Conservation (phyloP, 2,888 invertebrate genomes). For the Atrina japonica region DNA sequence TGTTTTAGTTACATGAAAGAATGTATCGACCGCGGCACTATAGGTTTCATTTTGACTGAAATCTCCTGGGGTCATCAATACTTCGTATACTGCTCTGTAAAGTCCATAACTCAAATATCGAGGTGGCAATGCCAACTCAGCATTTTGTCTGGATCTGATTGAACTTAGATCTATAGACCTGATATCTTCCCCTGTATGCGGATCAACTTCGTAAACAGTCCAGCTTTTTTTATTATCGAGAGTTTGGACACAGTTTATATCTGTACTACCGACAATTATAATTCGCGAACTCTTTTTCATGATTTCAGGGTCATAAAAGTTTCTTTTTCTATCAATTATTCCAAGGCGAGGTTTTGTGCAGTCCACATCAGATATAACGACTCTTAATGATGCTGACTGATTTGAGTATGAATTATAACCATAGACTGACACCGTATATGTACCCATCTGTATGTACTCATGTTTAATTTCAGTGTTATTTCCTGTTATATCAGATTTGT, state of each 20-base stretch:
- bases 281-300: conserved; percentile 14
- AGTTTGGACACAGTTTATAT: conserved; percentile 64
- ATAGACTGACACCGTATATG: conserved; percentile 26
- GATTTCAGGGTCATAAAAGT: conserved; percentile 21
- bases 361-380: conserved; percentile 59
- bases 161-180: conserved; percentile 40
- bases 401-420: conserved; percentile 38
- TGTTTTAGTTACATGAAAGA: conserved; percentile 34
- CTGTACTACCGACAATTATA: conserved; percentile 56
- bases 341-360: conserved; percentile 65
- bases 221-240: conserved; percentile 71
- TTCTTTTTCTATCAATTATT: conserved; percentile 51
- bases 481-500: conserved; percentile 1
- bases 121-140: conserved; percentile 47
- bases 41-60: conserved; percentile 42
- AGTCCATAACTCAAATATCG: conserved; percentile 74
- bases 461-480: conserved; percentile 22
- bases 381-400: conserved; percentile 9
- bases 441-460: conserved; percentile 31
- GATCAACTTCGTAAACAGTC: conserved; percentile 59
- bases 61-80: conserved; percentile 66
- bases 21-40: conserved; percentile 37
- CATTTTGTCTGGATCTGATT: conserved; percentile 21
- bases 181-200: conserved; percentile 43
- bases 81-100: conserved; percentile 75